Conservation (phyloP, 23 tunicate genomes). For the Corella eumyota region DNA sequence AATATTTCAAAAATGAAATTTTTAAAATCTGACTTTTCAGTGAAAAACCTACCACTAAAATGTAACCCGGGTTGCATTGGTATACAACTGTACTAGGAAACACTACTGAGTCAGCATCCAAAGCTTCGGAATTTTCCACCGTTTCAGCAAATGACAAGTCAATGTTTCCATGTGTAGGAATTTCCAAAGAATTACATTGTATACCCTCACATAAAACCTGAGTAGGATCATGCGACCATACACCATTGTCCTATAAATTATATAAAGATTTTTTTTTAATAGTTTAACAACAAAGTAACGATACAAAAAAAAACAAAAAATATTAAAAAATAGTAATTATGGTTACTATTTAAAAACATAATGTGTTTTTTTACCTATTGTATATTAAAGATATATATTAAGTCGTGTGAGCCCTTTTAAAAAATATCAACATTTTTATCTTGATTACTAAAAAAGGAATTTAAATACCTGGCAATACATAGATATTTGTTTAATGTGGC, state of each 20-base stretch:
- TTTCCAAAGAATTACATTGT: constrained; percentile 30
- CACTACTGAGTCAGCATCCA: not conserved
- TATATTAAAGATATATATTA: too few relatives aligned
- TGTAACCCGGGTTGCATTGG: constrained; percentile 68
- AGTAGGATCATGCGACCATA: constrained; percentile 22
- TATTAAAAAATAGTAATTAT: too few relatives aligned
- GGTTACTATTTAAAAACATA: too few relatives aligned
- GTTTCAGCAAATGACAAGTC: constrained; percentile 6
- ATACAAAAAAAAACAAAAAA: too few relatives aligned
- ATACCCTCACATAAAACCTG: constrained; percentile 29
- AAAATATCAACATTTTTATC: too few relatives aligned
- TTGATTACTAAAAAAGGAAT: too few relatives aligned
- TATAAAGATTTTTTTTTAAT: too few relatives aligned
- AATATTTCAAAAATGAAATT: not conserved
- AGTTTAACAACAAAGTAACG: too few relatives aligned
- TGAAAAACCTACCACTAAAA: constrained; percentile 36
- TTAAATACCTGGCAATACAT: constrained; percentile 44
- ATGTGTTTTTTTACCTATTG: too few relatives aligned
- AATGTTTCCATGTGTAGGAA: constrained; percentile 20
- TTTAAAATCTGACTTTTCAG: not conserved
- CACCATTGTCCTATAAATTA: constrained; percentile 21
- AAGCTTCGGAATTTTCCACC: not conserved
- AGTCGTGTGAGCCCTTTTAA: too few relatives aligned
- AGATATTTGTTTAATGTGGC: not conserved
- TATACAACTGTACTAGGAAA: constrained; percentile 28